Percentiles rank a stretch among this genome's conserved stretches.
These are phyloP conservation scores for Drosophila baimaii DNA, from an alignment of 1,140 invertebrate species.

Conservation along the genomic window DNA sequence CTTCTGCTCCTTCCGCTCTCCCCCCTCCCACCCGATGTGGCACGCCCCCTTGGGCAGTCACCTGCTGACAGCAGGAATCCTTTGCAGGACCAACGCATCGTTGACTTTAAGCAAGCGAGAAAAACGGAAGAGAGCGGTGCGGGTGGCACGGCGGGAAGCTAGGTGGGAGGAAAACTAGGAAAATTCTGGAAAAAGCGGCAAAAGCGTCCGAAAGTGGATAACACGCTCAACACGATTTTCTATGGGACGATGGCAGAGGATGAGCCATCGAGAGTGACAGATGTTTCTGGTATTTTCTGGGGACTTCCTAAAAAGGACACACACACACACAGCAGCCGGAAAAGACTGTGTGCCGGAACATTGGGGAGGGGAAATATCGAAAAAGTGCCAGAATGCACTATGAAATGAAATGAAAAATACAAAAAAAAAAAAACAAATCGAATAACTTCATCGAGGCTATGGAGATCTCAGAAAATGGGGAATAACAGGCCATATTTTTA, in stretches of 20 bases:
- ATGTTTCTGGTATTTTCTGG: conserved; percentile 41
- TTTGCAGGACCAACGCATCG: conserved; percentile 50
- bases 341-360: conserved; percentile 28
- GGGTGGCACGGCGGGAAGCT: neutral
- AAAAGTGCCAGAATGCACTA: conserved; percentile 5
- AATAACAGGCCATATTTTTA: neutral
- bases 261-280: conserved; percentile 34
- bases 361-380: conserved; percentile 5
- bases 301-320: conserved; percentile 10
- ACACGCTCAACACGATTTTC: conserved; percentile 43
- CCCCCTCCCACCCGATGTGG: too few relatives aligned
- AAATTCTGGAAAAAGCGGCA: conserved; percentile 1
- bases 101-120: conserved; percentile 36
- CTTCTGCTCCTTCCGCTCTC: conserved; percentile 12
- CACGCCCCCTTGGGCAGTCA: conserved; percentile 51
- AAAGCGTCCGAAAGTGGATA: conserved; percentile 37
- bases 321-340: conserved; percentile 13
- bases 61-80: conserved; percentile 52
- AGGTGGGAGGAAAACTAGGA: conserved; percentile 1
- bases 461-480: neutral
- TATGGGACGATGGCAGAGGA: conserved; percentile 21
- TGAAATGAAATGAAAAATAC: neutral
- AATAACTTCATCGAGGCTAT: neutral
- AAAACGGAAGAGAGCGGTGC: neutral
- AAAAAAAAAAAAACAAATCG: neutral